These are phyloP conservation scores for Aphelenchoides besseyi DNA, from an alignment of 1,140 invertebrate species.

Conservation along the genomic window DNA sequence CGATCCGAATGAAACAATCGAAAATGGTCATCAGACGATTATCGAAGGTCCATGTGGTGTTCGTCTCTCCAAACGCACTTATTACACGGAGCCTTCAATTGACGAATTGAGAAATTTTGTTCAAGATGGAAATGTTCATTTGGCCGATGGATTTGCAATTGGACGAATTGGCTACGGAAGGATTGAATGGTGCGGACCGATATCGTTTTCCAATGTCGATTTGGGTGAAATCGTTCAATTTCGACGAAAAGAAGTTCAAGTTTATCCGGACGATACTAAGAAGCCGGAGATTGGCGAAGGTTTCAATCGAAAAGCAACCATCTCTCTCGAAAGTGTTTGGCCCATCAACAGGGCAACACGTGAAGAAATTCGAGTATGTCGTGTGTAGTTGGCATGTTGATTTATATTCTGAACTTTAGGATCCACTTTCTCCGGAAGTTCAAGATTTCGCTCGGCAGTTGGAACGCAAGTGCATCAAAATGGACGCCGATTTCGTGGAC, in stretches of 20 bases:
- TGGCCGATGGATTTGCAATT: conserved; percentile 80
- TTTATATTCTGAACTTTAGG: conserved; percentile 59
- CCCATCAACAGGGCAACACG: conserved; percentile 80
- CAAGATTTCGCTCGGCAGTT: conserved; percentile 86
- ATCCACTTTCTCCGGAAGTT: conserved; percentile 72
- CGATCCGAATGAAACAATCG: not conserved
- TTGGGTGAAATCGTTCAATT: conserved; percentile 67
- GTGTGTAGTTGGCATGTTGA: conserved; percentile 1
- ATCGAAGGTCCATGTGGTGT: conserved; percentile 15
- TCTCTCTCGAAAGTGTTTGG: conserved; percentile 88
- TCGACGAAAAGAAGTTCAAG: conserved; percentile 69
- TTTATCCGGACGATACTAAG: conserved; percentile 71
- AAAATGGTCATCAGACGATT: not conserved
- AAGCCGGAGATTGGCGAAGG: conserved; percentile 78
- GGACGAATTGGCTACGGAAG: conserved; percentile 86
- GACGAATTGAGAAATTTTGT: conserved; percentile 71
- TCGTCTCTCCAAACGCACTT: conserved; percentile 52
- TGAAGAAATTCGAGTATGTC: conserved; percentile 72
- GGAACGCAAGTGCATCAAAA: conserved; percentile 76
- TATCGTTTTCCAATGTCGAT: conserved; percentile 45
- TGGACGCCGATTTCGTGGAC: conserved; percentile 85
- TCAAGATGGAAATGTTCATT: conserved; percentile 74
- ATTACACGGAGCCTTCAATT: conserved; percentile 79
- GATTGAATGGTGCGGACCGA: conserved; percentile 73
- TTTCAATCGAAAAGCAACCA: conserved; percentile 84